Base-by-base conservation (phyloP, 35 echinoderm and acorn worm genomes). In the Hemicentrotus pulcherrimus region DNA sequence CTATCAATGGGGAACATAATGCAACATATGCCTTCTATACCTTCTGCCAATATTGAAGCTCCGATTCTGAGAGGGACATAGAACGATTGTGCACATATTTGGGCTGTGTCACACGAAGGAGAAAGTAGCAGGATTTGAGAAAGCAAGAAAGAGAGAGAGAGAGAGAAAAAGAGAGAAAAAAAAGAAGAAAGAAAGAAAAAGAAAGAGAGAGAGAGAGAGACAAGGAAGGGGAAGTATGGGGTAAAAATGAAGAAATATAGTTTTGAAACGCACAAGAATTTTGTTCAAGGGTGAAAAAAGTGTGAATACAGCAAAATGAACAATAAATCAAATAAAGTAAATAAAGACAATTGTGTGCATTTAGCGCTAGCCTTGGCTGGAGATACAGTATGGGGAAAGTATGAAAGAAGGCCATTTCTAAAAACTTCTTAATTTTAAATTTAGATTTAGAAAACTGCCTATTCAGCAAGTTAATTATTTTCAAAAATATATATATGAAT, bases 41-140 rank as follows among this genome's bases (percentile, higher is more conserved):
- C 91, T 97, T 97, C 46, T 99, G 98, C 98, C 98, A 99, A 97
- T 99, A 97, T 94, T 96, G 96, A 31, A 99, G 98, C 96, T 99
- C 95, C 28, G 98, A 97, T 95, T 99, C 98, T 18, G 98, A 99
- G 24, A 99, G 96, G 45, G 98, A 99, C 95, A 99, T 97, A 86
- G 98, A 97, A 94, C 98, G 98, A 85, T 95, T 98, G 95, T 98
- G 95, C 41, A 95, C 96, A 47, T 91, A 85, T 89, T 96, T 97
- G 60, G 85, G 94, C 96, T 97, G 96, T 46, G 47, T 55, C 61
- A 96, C 88, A 85, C 94, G 9, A 87, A 86, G 55, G 24, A 46
- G 60, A 95, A 47, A 92, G 65, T 55, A 97, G 55, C 55, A 95
- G 94, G 94, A 88, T 93, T 35, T 31, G 30, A 94, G 31, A 91